Base-by-base conservation (phyloP, 1,140 invertebrate species). In the Pemphigus obesinymphae region DNA sequence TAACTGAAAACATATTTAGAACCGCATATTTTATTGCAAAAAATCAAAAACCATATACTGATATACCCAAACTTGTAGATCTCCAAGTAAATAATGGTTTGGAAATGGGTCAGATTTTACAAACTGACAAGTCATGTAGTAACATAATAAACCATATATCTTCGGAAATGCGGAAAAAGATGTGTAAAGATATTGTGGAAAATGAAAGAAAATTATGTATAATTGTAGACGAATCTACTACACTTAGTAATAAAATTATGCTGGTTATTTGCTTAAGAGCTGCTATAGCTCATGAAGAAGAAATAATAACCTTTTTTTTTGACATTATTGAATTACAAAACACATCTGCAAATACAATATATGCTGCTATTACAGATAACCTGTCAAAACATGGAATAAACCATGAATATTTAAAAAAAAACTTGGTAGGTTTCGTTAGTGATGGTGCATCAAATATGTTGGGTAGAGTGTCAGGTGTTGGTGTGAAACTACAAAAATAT, bases 61-160 rank as follows among this genome's bases (percentile, higher is more conserved):
- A 68, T n/a, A 40, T 68, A n/a, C 23, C 31, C n/a, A 68, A 68
- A 37, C 37, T 66, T 23, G 37, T 68, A n/a, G 63, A 68, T 17
- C 63, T 68, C 23, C 63, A 68, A 68, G 40, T 68, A n/a, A 68
- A 23, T 23, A 68, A 68, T 68, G n/a, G 34, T 34, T 40, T 68
- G 34, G 63, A 43, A 20, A 68, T 68, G 63, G 63, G 63, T 20
- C 8, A 34, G 40, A 68, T 68, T 68, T 20, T 68, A 40, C 63
- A 68, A 40, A 68, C 37, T 23, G 40, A 68, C 40, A 43, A 68
- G 20, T 15, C 63, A n/a, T 40, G 63, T 40, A 68, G 63, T 34
- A 68, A 68, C 40, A 43, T 68, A 31, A n/a, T 10, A 11, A 17
- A 40, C 23, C 63, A 68, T 68, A 68, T 68, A 10, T 17, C 63